Evolutionary conservation across 2,888 invertebrate species (phyloP), one percentile per base, ranked within the genome.

Genomic region (Teleogryllus oceanicus): DNA sequence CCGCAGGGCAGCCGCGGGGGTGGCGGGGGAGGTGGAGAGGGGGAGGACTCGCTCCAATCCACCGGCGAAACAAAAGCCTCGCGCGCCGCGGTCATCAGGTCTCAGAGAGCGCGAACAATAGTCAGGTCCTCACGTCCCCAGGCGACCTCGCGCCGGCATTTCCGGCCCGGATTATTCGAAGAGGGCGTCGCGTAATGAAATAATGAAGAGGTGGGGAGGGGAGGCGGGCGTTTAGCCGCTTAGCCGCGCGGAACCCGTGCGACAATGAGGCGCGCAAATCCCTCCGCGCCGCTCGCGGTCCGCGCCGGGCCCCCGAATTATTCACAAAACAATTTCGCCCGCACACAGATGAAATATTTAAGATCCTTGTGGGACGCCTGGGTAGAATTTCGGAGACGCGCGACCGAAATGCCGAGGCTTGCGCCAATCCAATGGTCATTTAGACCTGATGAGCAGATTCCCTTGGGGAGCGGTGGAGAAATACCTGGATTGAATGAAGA

Each of bases 331-430:
- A 62, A 62, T 62, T 62, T 62, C 16, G n/a, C 11, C 62, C 62
- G 62, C 62, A 62, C 62, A 16, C 62, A 62, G n/a, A 62, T 62
- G 62, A 62, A 62, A 62, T 62, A 62, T 62, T 62, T 62, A 62
- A 62, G 62, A n/a, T 62, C 13, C 62, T n/a, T 13, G 62, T 18
- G 62, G 16, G n/a, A 62, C 37, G 37, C 37, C 37, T 37, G 37
- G 37, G 37, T 37, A 62, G 62, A 62, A 62, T 62, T 62, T n/a
- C 62, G 37, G 37, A 0, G 37, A 37, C 37, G 37, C 8, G 37
- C 62, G 62, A 13, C 3, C n/a, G 62, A 62, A 37, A 62, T 62
- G 62, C 62, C 13, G 62, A 2, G 62, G 62, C n/a, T 62, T n/a
- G 13, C 62, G 62, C 62, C 62, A 62, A 62, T 62, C 62, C 62